These are phyloP conservation scores for Blennius ocellaris DNA, from an alignment of 2,113 vertebrate species.

Conservation along the genomic window DNA sequence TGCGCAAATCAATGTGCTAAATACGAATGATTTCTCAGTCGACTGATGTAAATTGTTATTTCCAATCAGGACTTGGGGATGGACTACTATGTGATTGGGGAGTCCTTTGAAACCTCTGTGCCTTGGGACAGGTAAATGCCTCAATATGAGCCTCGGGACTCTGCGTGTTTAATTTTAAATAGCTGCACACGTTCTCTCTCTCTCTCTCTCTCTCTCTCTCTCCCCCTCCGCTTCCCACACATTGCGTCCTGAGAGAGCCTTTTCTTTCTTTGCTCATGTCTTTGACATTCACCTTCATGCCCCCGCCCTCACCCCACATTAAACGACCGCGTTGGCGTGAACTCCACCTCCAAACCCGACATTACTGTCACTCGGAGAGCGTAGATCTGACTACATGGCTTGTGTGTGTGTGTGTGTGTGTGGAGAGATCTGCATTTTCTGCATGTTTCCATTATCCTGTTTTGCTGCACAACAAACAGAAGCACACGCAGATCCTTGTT, in stretches of 20 bases:
- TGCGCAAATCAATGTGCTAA: neutral
- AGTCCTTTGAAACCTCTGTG: constrained; percentile 99
- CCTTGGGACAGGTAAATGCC: constrained; percentile 97
- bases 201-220: too few relatives aligned
- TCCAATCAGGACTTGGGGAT: constrained; percentile 91
- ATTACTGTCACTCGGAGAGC: constrained; percentile 17
- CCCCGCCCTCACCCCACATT: constrained; percentile 42
- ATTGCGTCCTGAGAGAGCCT: constrained; percentile 16
- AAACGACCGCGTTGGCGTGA: constrained; percentile 49
- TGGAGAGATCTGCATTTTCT: constrained; percentile 41
- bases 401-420: constrained; percentile 1
- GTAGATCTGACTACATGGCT: constrained; percentile 2
- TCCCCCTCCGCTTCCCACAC: constrained; percentile 45
- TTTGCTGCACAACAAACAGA: constrained; percentile 47
- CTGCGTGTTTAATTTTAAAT: constrained; percentile 22
- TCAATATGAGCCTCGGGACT: neutral
- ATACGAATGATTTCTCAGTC: neutral
- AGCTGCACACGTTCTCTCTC: constrained; percentile 16
- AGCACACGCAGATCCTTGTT: constrained; percentile 56
- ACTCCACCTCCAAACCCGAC: constrained; percentile 35
- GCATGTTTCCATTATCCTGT: constrained; percentile 44
- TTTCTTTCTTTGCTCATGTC: constrained; percentile 30
- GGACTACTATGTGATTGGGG: constrained; percentile 95
- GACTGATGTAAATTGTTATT: constrained; percentile 26
- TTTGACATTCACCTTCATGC: constrained; percentile 66